Evolutionary conservation across 30 jellyfish, hydroid and myxozoan species (phyloP).

Genomic region (Aurelia aurita): DNA sequence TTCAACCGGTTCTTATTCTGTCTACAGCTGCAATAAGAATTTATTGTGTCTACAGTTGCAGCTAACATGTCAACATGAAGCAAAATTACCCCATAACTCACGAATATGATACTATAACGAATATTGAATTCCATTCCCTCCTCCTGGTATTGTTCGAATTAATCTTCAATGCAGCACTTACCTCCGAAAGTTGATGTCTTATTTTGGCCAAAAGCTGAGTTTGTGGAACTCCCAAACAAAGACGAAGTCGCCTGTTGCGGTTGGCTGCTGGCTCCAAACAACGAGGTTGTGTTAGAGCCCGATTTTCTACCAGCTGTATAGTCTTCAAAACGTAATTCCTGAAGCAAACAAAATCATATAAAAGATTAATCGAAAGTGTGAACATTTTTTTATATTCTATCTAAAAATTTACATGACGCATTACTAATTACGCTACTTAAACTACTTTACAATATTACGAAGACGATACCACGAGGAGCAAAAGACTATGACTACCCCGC

Average conservation of each 20-base stretch:
- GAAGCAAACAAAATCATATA: background rate
- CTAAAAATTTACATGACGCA: no score
- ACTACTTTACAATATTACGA: no score
- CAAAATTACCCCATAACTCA: no score
- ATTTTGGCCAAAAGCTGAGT: constrained; percentile 74
- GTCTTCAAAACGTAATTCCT: constrained; percentile 94
- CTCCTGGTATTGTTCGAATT: background rate
- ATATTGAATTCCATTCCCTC: no score
- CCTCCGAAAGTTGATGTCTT: constrained; percentile 86
- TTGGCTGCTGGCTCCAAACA: constrained; percentile 59
- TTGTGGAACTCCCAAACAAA: constrained; percentile 75
- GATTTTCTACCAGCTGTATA: constrained; percentile 88
- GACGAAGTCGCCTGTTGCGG: constrained; percentile 64
- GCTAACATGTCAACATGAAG: no score
- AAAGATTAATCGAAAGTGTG: background rate
- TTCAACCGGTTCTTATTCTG: no score
- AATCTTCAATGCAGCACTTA: background rate
- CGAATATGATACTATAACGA: background rate
- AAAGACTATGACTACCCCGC: no score
- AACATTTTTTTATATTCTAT: no score
- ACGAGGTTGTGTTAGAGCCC: constrained; percentile 54
- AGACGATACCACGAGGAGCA: no score
- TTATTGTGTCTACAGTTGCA: no score
- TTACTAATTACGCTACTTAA: no score
- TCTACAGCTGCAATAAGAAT: no score